Evolutionary conservation across 2,888 invertebrate species (phyloP).

Genomic region (Nasonia oneida): DNA sequence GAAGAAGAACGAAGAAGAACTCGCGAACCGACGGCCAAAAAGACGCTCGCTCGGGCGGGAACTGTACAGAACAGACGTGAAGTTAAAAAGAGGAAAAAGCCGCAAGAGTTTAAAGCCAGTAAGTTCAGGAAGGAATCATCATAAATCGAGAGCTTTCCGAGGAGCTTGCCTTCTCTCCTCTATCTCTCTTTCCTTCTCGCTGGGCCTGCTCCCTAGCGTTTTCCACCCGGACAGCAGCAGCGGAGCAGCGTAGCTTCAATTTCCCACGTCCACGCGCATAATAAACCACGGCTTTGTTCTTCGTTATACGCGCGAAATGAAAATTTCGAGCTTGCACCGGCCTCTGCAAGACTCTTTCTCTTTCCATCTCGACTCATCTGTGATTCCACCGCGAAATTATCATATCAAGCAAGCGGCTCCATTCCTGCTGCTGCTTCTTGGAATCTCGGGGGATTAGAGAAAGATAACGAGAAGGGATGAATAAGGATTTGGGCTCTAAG

Average conservation of each 20-base stretch:
- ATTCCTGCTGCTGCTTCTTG: not conserved
- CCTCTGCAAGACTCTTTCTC: not conserved
- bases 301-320: conserved; percentile 36
- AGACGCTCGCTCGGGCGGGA: not conserved
- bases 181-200: conserved; percentile 35
- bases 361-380: conserved; percentile 62
- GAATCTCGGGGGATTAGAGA: conserved; percentile 56
- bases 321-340: conserved; percentile 8
- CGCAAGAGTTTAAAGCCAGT: conserved; percentile 59
- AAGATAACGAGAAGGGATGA: conserved; percentile 59
- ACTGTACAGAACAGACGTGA: not conserved
- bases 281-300: conserved; percentile 69
- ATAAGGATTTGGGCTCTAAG: conserved; percentile 56
- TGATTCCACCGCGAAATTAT: conserved; percentile 67
- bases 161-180: conserved; percentile 53
- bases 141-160: conserved; percentile 66
- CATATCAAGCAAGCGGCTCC: conserved; percentile 61
- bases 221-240: not conserved
- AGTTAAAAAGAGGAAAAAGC: conserved; percentile 51
- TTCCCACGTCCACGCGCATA: conserved; percentile 68
- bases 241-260: conserved; percentile 59
- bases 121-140: conserved; percentile 65
- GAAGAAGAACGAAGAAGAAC: conserved; percentile 7
- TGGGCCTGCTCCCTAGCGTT: not conserved
- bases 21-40: not conserved